Base-by-base conservation (phyloP, 2,113 vertebrate species). In the Colaptes auratus region DNA sequence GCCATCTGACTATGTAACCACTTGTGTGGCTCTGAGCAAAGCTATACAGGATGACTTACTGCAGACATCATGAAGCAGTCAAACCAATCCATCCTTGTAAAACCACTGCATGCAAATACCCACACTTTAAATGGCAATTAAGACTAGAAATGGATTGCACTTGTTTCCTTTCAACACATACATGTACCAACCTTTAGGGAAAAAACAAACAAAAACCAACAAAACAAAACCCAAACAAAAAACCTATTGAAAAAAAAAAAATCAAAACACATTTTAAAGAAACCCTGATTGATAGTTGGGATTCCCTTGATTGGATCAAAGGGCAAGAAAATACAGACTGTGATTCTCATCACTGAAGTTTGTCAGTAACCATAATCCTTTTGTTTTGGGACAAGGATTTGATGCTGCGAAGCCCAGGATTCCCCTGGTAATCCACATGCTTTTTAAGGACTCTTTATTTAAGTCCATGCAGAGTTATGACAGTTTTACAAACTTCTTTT, bases 51-150 rank as follows among this genome's bases (percentile, higher is more conserved):
- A 8, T 61, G n/a, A 87, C 50, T 21, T 20, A 80, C 88, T 71
- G 85, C 91, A 80, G 48, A 50, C 85, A 81, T 14, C 42, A 3
- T 3, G 63, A 73, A 78, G 79, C 90, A 91, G 86, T 2, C 50
- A 44, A 11, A 59, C 30, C 72, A 69, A 14, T 14, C 88, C 69
- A 30, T 36, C 90, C 75, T 52, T 56, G 27, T 6, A 59, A 50
- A 95, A 61, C 88, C 75, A 88, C 56, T 83, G 85, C 95, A 92
- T 95, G 95, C 92, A 95, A 96, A 94, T n/a, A 90, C 84, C 91
- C 69, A 84, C 80, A 56, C 48, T 67, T 87, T 2, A 88, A 94
- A 66, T 75, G 88, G 95, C 89, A 89, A 65, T 70, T 88, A 79
- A 91, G 86, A 91, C 65, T 92, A 89, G 55, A 92, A 83, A 87